Evolutionary conservation across 1,140 invertebrate genomes (phyloP).

Genomic region (Drosophila arizonae): DNA sequence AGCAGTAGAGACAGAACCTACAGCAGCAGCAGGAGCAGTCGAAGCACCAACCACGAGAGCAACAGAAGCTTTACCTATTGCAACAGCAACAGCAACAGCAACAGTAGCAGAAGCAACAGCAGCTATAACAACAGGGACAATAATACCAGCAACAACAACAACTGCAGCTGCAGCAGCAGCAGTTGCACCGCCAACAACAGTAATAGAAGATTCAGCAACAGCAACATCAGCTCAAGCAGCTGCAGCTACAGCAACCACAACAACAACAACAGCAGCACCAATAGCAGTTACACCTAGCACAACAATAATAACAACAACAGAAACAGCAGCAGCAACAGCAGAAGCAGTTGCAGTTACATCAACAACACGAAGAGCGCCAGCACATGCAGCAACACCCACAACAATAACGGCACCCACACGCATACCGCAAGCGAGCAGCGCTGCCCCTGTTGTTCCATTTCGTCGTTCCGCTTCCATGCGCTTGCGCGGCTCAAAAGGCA

Average conservation of each 20-base stretch:
- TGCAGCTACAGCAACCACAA: background rate
- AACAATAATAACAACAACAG: no score
- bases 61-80: no score
- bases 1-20: no score
- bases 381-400: conserved; percentile 4
- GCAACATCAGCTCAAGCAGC: background rate
- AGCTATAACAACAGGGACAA: no score
- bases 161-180: background rate
- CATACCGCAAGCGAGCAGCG: conserved; percentile 59
- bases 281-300: no score
- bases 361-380: conserved; percentile 1
- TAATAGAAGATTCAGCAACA: no score
- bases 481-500: conserved; percentile 60
- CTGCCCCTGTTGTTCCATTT: conserved; percentile 32
- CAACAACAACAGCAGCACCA: no score
- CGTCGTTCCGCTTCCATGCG: conserved; percentile 73
- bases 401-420: conserved; percentile 51
- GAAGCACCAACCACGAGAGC: background rate
- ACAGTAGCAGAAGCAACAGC: no score
- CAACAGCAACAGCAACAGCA: conserved; percentile 1
- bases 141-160: no score
- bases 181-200: no score
- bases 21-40: background rate
- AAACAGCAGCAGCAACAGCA: no score
- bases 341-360: background rate